These are phyloP conservation scores for Orthonyx spaldingii DNA, from an alignment of 2,113 vertebrate genomes.

Conservation along the genomic window DNA sequence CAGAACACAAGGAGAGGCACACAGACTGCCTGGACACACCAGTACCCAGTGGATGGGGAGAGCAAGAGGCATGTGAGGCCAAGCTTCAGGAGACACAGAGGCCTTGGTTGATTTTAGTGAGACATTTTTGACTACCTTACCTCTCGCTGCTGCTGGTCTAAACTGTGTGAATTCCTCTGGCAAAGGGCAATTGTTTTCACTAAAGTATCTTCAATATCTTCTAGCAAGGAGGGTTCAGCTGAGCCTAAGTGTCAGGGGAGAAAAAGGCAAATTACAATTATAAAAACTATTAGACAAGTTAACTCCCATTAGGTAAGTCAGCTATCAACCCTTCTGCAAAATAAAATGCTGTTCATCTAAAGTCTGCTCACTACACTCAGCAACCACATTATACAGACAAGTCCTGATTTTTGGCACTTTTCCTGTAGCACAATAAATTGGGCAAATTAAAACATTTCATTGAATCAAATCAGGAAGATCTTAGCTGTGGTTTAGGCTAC, in stretches of 20 bases:
- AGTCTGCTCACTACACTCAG: not conserved
- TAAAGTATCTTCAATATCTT: constrained; percentile 75
- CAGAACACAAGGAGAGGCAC: not conserved
- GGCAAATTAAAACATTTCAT: not conserved
- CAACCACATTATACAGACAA: not conserved
- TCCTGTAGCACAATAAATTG: not conserved
- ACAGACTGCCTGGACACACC: not conserved
- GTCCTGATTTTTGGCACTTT: not conserved
- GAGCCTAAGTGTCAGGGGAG: not conserved
- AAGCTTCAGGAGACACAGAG: not conserved
- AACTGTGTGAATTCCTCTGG: constrained; percentile 84
- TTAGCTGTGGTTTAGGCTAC: not conserved
- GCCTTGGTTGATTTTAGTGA: not conserved
- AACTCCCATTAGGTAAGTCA: not conserved
- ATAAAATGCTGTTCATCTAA: not conserved
- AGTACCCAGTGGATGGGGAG: not conserved
- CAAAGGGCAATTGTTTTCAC: constrained; percentile 85
- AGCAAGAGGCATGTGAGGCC: not conserved
- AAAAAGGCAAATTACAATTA: not conserved
- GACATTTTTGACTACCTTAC: constrained; percentile 60
- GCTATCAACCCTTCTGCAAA: not conserved
- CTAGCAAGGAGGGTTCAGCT: constrained; percentile 52
- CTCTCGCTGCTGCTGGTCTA: constrained; percentile 89
- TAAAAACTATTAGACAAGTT: not conserved
- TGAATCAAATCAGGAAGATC: not conserved